A percentile compares a stretch with the other conserved stretches of the same genome.
Evolutionary conservation across 2,797 vertebrate species (phyloP).

Genomic region (Megaceryle alcyon): DNA sequence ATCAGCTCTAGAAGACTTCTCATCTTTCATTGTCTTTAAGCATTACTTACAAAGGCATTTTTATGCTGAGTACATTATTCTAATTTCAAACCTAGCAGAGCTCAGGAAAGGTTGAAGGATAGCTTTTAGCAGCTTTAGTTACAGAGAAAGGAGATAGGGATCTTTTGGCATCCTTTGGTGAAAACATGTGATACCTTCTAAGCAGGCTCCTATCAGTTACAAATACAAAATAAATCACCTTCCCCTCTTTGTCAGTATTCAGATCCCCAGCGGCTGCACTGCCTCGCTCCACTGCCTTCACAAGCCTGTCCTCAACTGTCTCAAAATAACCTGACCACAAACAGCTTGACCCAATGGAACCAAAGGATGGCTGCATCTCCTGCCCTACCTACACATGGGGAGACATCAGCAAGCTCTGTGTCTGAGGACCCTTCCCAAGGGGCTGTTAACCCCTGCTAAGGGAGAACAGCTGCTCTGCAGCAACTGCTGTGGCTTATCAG

Average conservation of each 20-base stretch:
- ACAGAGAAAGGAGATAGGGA: background rate
- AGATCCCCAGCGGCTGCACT: background rate
- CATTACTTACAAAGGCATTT: background rate
- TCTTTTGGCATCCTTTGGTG: background rate
- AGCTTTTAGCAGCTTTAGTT: background rate
- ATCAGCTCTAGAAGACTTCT: background rate
- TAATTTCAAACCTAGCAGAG: background rate
- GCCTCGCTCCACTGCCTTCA: background rate
- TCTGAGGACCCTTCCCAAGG: background rate
- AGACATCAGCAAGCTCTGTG: background rate
- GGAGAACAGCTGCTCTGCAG: background rate
- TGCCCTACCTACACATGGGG: fast-evolving
- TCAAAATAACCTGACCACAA: background rate
- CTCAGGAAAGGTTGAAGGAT: background rate
- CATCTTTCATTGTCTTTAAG: background rate
- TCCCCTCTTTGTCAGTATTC: background rate
- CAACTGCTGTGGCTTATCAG: background rate
- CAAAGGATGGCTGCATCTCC: background rate
- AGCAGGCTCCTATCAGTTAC: background rate
- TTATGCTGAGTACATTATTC: background rate
- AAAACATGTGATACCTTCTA: background rate
- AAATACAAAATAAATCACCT: background rate
- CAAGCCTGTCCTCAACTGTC: background rate
- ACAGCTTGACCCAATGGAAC: fast-evolving
- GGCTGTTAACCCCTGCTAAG: background rate